Evolutionary conservation across 2,113 vertebrate species (phyloP), one percentile per base, ranked within the genome.

Genomic region (Corvus cornix): DNA sequence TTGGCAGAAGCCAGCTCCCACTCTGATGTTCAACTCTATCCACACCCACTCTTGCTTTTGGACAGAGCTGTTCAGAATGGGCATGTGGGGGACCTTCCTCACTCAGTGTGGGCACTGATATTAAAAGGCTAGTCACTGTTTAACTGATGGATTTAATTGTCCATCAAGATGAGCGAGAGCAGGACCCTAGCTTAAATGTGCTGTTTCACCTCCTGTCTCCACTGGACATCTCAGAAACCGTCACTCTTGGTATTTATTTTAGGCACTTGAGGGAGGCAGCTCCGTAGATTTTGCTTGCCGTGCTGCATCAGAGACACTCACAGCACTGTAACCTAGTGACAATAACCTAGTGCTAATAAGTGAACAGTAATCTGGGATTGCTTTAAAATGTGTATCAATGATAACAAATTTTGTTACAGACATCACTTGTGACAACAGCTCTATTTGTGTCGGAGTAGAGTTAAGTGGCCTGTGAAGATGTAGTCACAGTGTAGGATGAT

Each of bases 351-450:
- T 1, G 1, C 20, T 63, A 82, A 79, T 24, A 93, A 81, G 41
- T 49, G 43, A 78, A 56, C 35, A 82, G 37, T 87, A 72, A 84
- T 48, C 26, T 74, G 60, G 7, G 27, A 41, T 68, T 28, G 22
- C 44, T 83, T 87, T 79, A 79, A 60, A 82, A 72, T 20, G 10
- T 59, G 16, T 58, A 35, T 27, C 44, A 35, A 13, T 28, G 43
- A 48, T n/a, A 79, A 68, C 41, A 60, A n/a, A 10, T 82, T 96
- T 91, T 76, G 33, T 76, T 82, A 68, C 28, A 79, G 74, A 56
- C 39, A 68, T 14, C 39, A 41, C 79, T 87, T 91, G 60, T 79
- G 87, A 79, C 66, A 79, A 44, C 58, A 81, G 49, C 21, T 91
- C 48, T 52, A 1, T 55, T 84, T 30, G 6, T 23, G 58, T 33